Conservation (phyloP, 2,113 vertebrate genomes). For the Thalassoma bifasciatum region DNA sequence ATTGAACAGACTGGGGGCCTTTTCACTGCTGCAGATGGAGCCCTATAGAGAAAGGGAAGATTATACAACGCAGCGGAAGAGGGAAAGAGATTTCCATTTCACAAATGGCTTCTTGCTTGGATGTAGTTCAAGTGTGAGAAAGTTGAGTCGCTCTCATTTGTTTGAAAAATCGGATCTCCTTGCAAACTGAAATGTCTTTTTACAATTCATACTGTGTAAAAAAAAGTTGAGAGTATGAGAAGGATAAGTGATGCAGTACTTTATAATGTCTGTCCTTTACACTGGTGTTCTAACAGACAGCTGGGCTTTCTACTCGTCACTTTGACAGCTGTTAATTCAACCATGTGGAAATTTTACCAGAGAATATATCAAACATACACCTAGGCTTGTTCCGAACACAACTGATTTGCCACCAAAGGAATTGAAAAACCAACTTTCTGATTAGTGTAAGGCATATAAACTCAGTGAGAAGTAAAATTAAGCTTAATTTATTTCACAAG, state of each 20-base stretch:
- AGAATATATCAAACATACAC: no score
- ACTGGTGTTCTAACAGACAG: no score
- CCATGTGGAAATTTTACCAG: no score
- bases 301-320: no score
- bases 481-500: no score
- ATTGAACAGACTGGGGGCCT: conserved; percentile 63
- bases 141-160: conserved; percentile 21
- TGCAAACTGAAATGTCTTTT: conserved; percentile 3
- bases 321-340: no score
- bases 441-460: no score
- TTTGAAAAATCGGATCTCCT: conserved; percentile 31
- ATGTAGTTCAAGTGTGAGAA: conserved; percentile 46
- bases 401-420: no score
- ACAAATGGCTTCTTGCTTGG: conserved; percentile 66
- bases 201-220: neutral
- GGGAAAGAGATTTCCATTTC: conserved; percentile 49
- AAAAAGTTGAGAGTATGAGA: neutral
- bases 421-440: no score
- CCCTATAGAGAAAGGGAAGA: conserved; percentile 63
- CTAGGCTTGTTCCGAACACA: no score
- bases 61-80: conserved; percentile 59
- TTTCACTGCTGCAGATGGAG: conserved; percentile 75
- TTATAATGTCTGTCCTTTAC: no score
- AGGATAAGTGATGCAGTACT: neutral
- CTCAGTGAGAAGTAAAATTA: no score